A percentile compares a stretch with the other conserved stretches of the same genome.
Conservation (phyloP, 2,797 vertebrate genomes). For the Tapirus indicus region DNA sequence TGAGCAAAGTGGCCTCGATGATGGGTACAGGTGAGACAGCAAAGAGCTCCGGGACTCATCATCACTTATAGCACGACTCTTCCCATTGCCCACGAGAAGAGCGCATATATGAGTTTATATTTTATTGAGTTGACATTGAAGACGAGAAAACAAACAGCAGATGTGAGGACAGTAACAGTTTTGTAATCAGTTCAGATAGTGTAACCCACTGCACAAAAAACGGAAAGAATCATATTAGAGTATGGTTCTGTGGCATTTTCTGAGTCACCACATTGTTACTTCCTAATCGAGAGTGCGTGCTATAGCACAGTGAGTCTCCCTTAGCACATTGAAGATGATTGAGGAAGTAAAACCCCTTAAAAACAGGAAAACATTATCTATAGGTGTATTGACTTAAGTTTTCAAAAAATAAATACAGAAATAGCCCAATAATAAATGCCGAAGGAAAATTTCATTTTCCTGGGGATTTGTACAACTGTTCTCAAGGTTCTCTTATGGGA, state of each 20-base stretch:
- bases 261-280: slow-evolving; percentile 54
- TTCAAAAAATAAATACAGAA: slow-evolving; percentile 49
- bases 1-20: slow-evolving; percentile 78
- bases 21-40: slow-evolving; percentile 87
- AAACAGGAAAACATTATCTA: slow-evolving; percentile 41
- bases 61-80: background rate
- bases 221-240: background rate
- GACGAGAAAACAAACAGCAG: background rate
- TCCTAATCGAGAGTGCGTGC: slow-evolving; percentile 29
- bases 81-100: background rate
- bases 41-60: background rate
- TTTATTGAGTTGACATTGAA: background rate
- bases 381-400: slow-evolving; percentile 16
- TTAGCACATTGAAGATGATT: background rate
- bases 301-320: background rate
- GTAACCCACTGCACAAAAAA: background rate
- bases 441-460: background rate
- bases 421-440: background rate
- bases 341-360: slow-evolving; percentile 73
- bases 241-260: background rate
- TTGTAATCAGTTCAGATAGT: background rate
- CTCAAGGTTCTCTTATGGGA: background rate
- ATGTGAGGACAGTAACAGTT: background rate
- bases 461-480: background rate
- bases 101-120: background rate